These are phyloP conservation scores for Semnopithecus entellus DNA, from an alignment of 2,113 vertebrate species.

Conservation along the genomic window DNA sequence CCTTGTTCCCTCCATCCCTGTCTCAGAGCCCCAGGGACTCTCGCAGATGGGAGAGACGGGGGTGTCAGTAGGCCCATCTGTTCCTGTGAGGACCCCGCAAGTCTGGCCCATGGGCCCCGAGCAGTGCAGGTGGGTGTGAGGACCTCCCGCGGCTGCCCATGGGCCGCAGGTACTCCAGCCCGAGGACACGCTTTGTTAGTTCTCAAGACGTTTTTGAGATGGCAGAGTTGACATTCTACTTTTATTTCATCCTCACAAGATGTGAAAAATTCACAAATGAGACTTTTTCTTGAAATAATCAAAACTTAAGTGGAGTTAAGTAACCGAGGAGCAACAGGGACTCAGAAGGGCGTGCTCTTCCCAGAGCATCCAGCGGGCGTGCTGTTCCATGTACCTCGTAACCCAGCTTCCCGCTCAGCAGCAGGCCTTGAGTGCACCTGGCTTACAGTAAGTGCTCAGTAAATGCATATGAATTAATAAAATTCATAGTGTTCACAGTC, in stretches of 20 bases:
- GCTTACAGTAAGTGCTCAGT: background rate
- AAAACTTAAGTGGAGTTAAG: background rate
- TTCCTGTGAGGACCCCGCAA: too few species aligned
- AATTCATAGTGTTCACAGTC: background rate
- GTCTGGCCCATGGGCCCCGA: too few species aligned
- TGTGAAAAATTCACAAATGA: background rate
- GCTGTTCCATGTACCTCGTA: accelerated
- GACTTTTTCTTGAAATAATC: background rate
- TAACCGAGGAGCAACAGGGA: background rate
- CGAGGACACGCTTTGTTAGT: background rate
- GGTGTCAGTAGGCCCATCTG: too few species aligned
- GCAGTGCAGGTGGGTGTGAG: too few species aligned
- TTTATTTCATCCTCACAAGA: background rate
- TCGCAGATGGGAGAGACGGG: too few species aligned
- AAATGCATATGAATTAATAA: too few species aligned
- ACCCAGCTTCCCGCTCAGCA: background rate
- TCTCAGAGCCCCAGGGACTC: too few species aligned
- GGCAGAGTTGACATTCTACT: background rate
- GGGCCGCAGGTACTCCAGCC: too few species aligned
- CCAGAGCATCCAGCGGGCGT: too few species aligned
- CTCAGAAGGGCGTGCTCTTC: background rate
- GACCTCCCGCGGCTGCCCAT: too few species aligned
- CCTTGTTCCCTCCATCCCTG: too few species aligned
- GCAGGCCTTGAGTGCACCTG: background rate
- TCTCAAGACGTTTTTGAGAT: background rate